These are phyloP conservation scores for Drosophila santomea DNA, from an alignment of 1,140 invertebrate genomes.

Conservation along the genomic window DNA sequence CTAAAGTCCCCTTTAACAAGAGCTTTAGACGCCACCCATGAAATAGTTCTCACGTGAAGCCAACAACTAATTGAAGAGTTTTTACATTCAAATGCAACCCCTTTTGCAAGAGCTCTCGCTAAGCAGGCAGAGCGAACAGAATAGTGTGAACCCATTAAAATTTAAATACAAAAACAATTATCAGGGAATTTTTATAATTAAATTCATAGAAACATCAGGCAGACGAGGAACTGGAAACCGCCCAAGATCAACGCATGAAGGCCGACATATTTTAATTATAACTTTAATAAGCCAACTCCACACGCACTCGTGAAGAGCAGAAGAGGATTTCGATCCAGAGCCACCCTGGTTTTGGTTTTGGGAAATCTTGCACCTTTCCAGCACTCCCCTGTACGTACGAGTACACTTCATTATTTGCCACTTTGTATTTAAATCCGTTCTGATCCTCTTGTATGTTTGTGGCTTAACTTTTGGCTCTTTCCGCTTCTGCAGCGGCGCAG, in stretches of 20 bases:
- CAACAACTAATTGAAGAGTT: slow-evolving; percentile 9
- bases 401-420: slow-evolving; percentile 79
- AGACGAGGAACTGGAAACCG: slow-evolving; percentile 30
- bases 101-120: slow-evolving; percentile 18
- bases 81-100: slow-evolving; percentile 19
- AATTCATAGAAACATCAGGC: slow-evolving; percentile 64
- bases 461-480: slow-evolving; percentile 82
- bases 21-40: neutral
- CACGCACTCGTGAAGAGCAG: slow-evolving; percentile 41
- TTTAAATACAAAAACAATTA: slow-evolving; percentile 68
- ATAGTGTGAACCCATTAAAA: slow-evolving; percentile 77
- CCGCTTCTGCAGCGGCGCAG: slow-evolving; percentile 53
- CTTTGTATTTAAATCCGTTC: slow-evolving; percentile 82
- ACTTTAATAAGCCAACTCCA: slow-evolving; percentile 76
- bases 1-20: neutral
- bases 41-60: neutral
- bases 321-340: neutral
- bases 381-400: slow-evolving; percentile 15
- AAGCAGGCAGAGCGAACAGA: slow-evolving; percentile 17
- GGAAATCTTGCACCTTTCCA: slow-evolving; percentile 50
- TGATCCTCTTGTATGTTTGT: slow-evolving; percentile 83
- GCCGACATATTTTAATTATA: slow-evolving; percentile 78
- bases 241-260: slow-evolving; percentile 16
- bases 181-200: slow-evolving; percentile 66
- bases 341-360: slow-evolving; percentile 47